phyloP scores from a whole-genome alignment of 2,797 vertebrate species.

The Brachyrhaphis roseni region DNA sequence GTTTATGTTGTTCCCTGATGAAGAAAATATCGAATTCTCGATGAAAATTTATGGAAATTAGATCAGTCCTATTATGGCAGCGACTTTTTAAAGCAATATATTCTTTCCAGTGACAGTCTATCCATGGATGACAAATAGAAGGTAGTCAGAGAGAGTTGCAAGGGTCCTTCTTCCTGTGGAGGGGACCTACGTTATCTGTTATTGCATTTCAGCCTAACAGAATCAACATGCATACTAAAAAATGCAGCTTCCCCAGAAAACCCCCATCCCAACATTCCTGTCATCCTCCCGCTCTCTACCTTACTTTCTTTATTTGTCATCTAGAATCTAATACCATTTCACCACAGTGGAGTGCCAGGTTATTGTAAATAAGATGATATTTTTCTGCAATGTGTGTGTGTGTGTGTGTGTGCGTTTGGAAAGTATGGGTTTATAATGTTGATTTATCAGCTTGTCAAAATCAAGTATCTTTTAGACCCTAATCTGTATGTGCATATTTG shows the following conservation, averaged over 20 bases:
- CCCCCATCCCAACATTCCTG: slow-evolving; percentile 67
- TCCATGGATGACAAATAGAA: slow-evolving; percentile 83
- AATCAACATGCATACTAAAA: slow-evolving; percentile 82
- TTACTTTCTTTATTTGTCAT: slow-evolving; percentile 83
- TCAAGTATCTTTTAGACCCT: slow-evolving; percentile 70
- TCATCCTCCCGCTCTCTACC: slow-evolving; percentile 64
- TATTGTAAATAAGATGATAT: slow-evolving; percentile 82
- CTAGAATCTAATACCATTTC: slow-evolving; percentile 79
- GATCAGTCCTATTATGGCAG: slow-evolving; percentile 82
- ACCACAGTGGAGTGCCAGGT: slow-evolving; percentile 76
- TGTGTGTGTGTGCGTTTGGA: slow-evolving; percentile 32
- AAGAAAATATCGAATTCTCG: slow-evolving; percentile 85
- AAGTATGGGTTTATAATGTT: slow-evolving; percentile 75
- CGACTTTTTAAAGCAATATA: slow-evolving; percentile 88
- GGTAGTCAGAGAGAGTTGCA: slow-evolving; percentile 79
- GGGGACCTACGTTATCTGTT: slow-evolving; percentile 77
- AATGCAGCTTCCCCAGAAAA: slow-evolving; percentile 69
- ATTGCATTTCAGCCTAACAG: slow-evolving; percentile 83
- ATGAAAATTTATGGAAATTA: slow-evolving; percentile 89
- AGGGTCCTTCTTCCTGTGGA: slow-evolving; percentile 72
- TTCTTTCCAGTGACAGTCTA: slow-evolving; percentile 81
- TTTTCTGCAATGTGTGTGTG: slow-evolving; percentile 53
- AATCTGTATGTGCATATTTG: slow-evolving; percentile 54
- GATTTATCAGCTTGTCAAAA: slow-evolving; percentile 83
- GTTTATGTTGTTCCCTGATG: slow-evolving; percentile 85